Evolutionary conservation across 2,888 invertebrate genomes (phyloP).

Genomic region (Pterostichus madidus): DNA sequence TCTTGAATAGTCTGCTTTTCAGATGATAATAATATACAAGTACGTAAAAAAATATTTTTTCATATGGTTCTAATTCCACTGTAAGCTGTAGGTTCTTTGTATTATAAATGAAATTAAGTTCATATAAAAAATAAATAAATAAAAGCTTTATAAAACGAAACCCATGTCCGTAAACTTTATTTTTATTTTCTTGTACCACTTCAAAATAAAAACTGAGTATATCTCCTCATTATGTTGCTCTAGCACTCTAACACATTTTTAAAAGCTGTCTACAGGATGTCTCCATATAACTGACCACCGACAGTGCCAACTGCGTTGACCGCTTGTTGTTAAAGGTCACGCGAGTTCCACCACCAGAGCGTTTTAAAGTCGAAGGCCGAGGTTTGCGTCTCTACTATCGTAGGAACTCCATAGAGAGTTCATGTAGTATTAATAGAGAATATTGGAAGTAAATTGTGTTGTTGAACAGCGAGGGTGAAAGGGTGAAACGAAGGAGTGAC

Average conservation of each 20-base stretch:
- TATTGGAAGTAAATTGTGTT: constrained; percentile 63
- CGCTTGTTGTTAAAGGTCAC: constrained; percentile 17
- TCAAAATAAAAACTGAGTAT: too few species aligned
- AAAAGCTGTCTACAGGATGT: constrained; percentile 42
- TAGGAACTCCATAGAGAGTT: constrained; percentile 1
- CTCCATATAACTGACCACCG: constrained; percentile 34
- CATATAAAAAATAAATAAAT: too few species aligned
- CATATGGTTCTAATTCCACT: too few species aligned
- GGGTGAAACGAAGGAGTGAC: not conserved
- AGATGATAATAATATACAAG: too few species aligned
- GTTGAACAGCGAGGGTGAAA: constrained; percentile 35
- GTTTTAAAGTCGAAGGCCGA: not conserved
- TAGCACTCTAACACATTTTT: not conserved
- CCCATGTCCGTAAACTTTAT: too few species aligned
- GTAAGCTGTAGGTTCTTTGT: too few species aligned
- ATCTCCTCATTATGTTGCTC: too few species aligned
- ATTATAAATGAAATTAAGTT: too few species aligned
- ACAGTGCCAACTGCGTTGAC: constrained; percentile 26
- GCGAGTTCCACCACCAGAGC: constrained; percentile 7
- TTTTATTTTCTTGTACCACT: too few species aligned
- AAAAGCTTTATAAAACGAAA: too few species aligned
- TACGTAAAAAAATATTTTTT: too few species aligned
- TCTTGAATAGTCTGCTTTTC: too few species aligned
- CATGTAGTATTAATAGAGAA: constrained; percentile 51
- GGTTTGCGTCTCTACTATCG: constrained; percentile 12